These are phyloP conservation scores for Hylia prasina DNA, from an alignment of 2,113 vertebrate species.

Conservation along the genomic window DNA sequence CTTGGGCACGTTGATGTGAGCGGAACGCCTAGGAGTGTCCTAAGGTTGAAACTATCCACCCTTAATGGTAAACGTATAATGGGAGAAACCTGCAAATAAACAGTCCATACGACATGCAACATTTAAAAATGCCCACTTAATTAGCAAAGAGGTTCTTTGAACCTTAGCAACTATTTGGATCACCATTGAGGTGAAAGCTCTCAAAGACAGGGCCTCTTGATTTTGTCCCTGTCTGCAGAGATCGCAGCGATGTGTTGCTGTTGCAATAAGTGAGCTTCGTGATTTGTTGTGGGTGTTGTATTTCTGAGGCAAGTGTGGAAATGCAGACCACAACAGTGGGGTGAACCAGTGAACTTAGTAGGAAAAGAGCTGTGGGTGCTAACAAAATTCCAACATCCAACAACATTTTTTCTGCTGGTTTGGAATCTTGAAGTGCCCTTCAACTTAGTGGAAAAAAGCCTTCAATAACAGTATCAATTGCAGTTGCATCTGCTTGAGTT, in stretches of 20 bases:
- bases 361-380: background rate
- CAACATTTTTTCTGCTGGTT: background rate
- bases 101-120: fast-evolving
- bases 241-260: fast-evolving
- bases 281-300: background rate
- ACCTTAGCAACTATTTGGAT: background rate
- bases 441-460: background rate
- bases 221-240: background rate
- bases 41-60: background rate
- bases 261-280: background rate
- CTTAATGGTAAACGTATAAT: background rate
- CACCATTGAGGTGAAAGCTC: background rate
- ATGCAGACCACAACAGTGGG: background rate
- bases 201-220: background rate
- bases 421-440: background rate
- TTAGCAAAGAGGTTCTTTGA: background rate
- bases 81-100: background rate
- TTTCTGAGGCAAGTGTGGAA: background rate
- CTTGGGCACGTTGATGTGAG: fast-evolving
- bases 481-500: background rate
- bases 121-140: fast-evolving
- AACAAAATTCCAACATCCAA: background rate
- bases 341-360: background rate
- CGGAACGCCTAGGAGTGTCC: fast-evolving
- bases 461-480: background rate